These are phyloP conservation scores for Liodrosophila aerea DNA, from an alignment of 2,888 invertebrate genomes.

Conservation along the genomic window DNA sequence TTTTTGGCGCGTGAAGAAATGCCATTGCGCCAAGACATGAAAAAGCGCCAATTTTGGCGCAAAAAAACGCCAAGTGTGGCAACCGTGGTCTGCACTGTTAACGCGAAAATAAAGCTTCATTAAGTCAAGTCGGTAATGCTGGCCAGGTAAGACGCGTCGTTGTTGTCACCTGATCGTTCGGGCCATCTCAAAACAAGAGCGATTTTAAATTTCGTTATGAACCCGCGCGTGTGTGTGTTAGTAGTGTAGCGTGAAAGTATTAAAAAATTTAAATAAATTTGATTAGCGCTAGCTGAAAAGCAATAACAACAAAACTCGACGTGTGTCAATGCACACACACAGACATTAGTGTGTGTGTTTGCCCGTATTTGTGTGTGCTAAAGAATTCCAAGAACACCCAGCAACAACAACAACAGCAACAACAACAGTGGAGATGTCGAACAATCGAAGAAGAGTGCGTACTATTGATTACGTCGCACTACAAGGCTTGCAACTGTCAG, in stretches of 20 bases:
- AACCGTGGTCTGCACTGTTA: too few species aligned
- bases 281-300: slow-evolving; percentile 50
- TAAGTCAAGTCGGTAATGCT: too few species aligned
- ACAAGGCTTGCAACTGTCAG: slow-evolving; percentile 48
- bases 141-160: slow-evolving; percentile 56
- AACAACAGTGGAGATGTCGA: slow-evolving; percentile 58
- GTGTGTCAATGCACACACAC: slow-evolving; percentile 15
- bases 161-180: slow-evolving; percentile 54
- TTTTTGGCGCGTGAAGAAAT: too few species aligned
- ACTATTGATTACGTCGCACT: slow-evolving; percentile 66
- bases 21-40: too few species aligned
- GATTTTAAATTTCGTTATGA: slow-evolving; percentile 36
- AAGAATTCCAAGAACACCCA: slow-evolving; percentile 60
- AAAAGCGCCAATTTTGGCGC: too few species aligned
- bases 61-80: too few species aligned
- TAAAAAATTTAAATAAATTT: slow-evolving; percentile 58
- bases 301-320: slow-evolving; percentile 12
- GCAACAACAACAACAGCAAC: slow-evolving; percentile 31
- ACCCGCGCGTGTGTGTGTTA: slow-evolving; percentile 45
- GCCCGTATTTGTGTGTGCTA: slow-evolving; percentile 24
- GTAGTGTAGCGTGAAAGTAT: slow-evolving; percentile 58
- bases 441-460: slow-evolving; percentile 63
- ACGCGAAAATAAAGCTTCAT: too few species aligned
- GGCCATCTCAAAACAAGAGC: slow-evolving; percentile 16
- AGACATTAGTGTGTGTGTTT: slow-evolving; percentile 7